A percentile compares a stretch with the other conserved stretches of the same genome.
Conservation (phyloP, 1,140 invertebrate genomes). For the Plectrocnemia conspersa region DNA sequence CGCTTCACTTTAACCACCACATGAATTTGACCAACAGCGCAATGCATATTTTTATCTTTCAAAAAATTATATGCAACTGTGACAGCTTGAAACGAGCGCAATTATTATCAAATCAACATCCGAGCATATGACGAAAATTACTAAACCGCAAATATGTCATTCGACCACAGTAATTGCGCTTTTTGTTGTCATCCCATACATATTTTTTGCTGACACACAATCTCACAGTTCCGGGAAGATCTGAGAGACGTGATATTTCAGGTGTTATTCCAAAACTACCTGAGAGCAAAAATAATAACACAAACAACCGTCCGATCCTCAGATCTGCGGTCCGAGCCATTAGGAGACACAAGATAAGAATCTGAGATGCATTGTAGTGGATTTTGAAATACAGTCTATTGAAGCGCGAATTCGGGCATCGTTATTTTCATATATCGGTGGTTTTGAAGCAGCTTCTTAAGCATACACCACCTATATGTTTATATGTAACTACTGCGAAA, state of each 20-base stretch:
- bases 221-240: constrained; percentile 10
- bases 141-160: too few relatives aligned
- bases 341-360: constrained; percentile 3
- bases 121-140: too few relatives aligned
- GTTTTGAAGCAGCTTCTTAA: not conserved
- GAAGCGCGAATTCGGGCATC: constrained; percentile 21
- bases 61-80: too few relatives aligned
- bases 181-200: too few relatives aligned
- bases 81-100: not conserved
- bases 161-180: too few relatives aligned
- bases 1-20: too few relatives aligned
- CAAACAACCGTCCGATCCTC: too few relatives aligned
- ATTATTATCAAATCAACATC: not conserved
- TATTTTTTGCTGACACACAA: too few relatives aligned
- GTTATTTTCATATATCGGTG: constrained; percentile 27
- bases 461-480: not conserved
- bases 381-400: constrained; percentile 5
- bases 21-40: too few relatives aligned
- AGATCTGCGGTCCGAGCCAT: not conserved
- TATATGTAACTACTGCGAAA: constrained; percentile 1
- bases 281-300: constrained; percentile 28
- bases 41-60: too few relatives aligned
- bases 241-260: constrained; percentile 12
- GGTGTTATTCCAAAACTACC: constrained; percentile 29
- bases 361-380: not conserved